Percentiles rank a stretch among this genome's conserved stretches.
Conservation (phyloP, 2,888 invertebrate genomes). For the Amphimallon solstitiale region DNA sequence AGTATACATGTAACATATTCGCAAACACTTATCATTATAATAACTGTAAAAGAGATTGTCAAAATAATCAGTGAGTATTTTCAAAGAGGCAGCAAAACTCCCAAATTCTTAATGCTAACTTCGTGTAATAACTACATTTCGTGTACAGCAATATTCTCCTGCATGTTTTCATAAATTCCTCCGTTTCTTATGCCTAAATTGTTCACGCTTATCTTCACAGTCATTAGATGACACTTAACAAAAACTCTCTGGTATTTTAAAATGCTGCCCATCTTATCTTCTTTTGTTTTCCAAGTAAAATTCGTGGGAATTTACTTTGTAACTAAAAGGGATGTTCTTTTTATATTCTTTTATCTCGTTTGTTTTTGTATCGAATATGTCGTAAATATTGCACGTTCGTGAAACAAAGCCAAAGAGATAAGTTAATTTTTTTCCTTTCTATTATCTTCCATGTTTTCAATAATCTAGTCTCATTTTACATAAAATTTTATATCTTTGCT, state of each 20-base stretch:
- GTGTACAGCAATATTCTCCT: too few relatives aligned
- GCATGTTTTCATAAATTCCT: not conserved
- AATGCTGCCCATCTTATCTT: slow-evolving; percentile 19
- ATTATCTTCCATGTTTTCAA: slow-evolving; percentile 1
- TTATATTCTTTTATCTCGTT: slow-evolving; percentile 21
- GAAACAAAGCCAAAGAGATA: slow-evolving; percentile 23
- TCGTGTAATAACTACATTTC: too few relatives aligned
- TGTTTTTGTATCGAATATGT: slow-evolving; percentile 17
- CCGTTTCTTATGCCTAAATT: not conserved
- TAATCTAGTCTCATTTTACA: too few relatives aligned
- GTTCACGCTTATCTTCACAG: slow-evolving; percentile 8
- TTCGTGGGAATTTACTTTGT: slow-evolving; percentile 12
- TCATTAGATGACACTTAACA: slow-evolving; percentile 13
- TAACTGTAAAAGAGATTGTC: too few relatives aligned
- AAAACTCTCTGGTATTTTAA: slow-evolving; percentile 8
- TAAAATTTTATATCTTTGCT: too few relatives aligned
- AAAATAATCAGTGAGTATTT: too few relatives aligned
- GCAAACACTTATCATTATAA: too few relatives aligned
- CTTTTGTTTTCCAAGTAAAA: slow-evolving; percentile 11
- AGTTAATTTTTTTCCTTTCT: slow-evolving; percentile 8
- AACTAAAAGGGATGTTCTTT: slow-evolving; percentile 1
- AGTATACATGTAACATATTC: too few relatives aligned
- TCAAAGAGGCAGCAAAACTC: too few relatives aligned
- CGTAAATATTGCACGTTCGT: slow-evolving; percentile 17
- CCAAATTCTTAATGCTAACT: too few relatives aligned